Conservation (phyloP, 2,113 vertebrate genomes). For the Naja naja region DNA sequence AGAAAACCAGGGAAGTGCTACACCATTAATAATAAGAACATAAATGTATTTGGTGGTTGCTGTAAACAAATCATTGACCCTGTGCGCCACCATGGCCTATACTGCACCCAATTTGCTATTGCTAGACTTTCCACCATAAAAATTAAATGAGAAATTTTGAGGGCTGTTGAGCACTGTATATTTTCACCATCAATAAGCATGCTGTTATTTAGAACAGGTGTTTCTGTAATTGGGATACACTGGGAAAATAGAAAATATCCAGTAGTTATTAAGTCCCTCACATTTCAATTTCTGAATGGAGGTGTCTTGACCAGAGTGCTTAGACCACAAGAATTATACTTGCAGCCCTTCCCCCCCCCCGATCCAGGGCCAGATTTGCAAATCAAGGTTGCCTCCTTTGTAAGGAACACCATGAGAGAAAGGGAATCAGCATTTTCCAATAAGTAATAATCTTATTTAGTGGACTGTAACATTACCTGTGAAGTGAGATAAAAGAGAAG, state of each 20-base stretch:
- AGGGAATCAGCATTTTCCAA: not conserved
- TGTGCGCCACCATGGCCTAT: not conserved
- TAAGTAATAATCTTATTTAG: not conserved
- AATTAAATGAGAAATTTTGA: not conserved
- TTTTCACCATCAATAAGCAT: not conserved
- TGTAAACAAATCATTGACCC: not conserved
- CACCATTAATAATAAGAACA: not conserved
- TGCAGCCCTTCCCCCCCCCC: not conserved
- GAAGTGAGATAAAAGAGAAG: not conserved
- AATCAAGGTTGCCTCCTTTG: not conserved
- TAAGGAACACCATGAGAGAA: not conserved
- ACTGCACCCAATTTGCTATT: conserved; percentile 1
- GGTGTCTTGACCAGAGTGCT: not conserved
- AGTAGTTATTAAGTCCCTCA: conserved; percentile 16
- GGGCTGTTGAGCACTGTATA: conserved; percentile 6
- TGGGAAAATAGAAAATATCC: not conserved
- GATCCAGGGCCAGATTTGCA: not conserved
- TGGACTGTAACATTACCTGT: not conserved
- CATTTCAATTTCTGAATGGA: not conserved
- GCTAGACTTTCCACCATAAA: conserved; percentile 6
- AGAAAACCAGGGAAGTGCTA: not conserved
- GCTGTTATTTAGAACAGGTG: conserved; percentile 4
- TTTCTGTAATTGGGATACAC: conserved; percentile 6
- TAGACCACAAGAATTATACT: not conserved
- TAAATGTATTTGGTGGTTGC: not conserved